Percentiles rank a stretch among this genome's conserved stretches.
Evolutionary conservation across 1,140 invertebrate species (phyloP).

Genomic region (Glossosoma conforme): DNA sequence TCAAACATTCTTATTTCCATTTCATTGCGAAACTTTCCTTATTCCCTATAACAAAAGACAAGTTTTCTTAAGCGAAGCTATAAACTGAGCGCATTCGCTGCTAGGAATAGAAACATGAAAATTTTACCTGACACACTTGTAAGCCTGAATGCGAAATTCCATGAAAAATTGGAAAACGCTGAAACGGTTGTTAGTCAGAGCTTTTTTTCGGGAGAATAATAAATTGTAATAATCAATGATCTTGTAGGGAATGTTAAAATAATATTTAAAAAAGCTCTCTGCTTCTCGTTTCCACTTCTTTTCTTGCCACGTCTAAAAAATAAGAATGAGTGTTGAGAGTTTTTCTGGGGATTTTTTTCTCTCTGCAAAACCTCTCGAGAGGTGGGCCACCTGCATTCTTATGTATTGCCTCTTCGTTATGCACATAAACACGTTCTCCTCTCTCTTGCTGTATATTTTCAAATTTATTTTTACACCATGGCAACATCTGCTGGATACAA

Average conservation of each 20-base stretch:
- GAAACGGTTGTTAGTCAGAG: conserved; percentile 13
- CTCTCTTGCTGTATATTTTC: no score
- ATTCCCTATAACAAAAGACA: no score
- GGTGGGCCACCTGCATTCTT: conserved; percentile 18
- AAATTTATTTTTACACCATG: no score
- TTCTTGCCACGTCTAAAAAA: conserved; percentile 16
- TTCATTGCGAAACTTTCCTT: no score
- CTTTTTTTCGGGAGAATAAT: conserved; percentile 8
- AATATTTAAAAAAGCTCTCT: conserved; percentile 24
- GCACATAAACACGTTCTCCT: conserved; percentile 23
- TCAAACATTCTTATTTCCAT: no score
- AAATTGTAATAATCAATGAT: no score
- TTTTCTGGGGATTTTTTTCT: conserved; percentile 22
- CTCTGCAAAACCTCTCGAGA: conserved; percentile 17
- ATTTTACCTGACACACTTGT: conserved; percentile 21
- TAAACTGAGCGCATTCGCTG: conserved; percentile 11
- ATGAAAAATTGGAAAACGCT: conserved; percentile 18
- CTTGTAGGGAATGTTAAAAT: conserved; percentile 23
- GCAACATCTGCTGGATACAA: no score
- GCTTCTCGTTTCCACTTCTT: conserved; percentile 10
- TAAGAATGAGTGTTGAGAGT: conserved; percentile 21
- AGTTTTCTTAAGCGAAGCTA: conserved; percentile 2
- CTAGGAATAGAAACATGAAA: conserved; percentile 17
- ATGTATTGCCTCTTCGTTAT: conserved; percentile 17
- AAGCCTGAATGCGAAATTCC: conserved; percentile 17